A percentile compares a stretch with the other conserved stretches of the same genome.
Evolutionary conservation across 2,888 invertebrate species (phyloP).

Genomic region (Conops quadrifasciatus): DNA sequence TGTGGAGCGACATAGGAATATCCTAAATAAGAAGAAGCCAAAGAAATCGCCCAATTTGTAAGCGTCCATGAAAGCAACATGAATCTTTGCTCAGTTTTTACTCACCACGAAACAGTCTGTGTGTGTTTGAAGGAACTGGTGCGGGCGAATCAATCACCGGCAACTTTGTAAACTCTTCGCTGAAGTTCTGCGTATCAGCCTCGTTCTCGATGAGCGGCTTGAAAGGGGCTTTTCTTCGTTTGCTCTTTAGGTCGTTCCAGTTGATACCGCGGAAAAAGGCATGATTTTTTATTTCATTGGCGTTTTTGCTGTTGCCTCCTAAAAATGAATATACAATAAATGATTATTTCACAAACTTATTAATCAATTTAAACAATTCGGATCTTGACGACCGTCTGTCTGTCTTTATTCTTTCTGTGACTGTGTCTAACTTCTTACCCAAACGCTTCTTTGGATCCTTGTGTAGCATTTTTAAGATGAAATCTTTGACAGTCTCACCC

Average conservation of each 20-base stretch:
- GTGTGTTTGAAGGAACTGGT: constrained; percentile 83
- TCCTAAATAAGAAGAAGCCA: constrained; percentile 5
- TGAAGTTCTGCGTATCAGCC: constrained; percentile 94
- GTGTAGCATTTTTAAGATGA: constrained; percentile 82
- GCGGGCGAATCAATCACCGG: constrained; percentile 91
- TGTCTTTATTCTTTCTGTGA: no score
- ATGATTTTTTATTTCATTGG: constrained; percentile 89
- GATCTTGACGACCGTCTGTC: no score
- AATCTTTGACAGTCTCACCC: constrained; percentile 74
- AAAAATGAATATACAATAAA: neutral
- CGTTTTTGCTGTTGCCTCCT: constrained; percentile 85
- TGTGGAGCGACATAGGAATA: constrained; percentile 94
- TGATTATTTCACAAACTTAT: no score
- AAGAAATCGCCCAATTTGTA: neutral
- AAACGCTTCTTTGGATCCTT: constrained; percentile 90
- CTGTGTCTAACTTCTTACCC: no score
- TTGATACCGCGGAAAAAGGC: constrained; percentile 83
- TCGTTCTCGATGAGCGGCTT: constrained; percentile 86
- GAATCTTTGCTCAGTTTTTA: neutral
- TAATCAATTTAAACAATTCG: no score
- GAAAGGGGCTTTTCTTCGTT: constrained; percentile 87
- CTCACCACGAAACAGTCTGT: constrained; percentile 83
- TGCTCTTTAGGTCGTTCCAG: constrained; percentile 83
- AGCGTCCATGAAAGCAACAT: neutral
- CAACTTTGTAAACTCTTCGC: constrained; percentile 95